Conservation (phyloP, 2,113 vertebrate species). For the Pogonocichla stellata region DNA sequence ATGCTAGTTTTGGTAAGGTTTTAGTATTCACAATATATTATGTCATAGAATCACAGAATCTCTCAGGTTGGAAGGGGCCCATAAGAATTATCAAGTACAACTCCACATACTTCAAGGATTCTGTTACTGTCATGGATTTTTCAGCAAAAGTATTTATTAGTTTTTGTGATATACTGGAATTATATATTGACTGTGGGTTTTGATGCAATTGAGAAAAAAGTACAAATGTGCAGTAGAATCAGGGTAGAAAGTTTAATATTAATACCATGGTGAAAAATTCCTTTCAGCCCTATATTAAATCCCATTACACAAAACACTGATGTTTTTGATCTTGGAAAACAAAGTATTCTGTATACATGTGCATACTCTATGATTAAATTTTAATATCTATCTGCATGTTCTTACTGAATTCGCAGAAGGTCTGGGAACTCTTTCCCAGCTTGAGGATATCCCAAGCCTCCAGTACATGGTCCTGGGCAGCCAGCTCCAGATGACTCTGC, state of each 20-base stretch:
- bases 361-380: not conserved
- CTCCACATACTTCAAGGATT: not conserved
- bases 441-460: not conserved
- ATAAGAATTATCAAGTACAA: not conserved
- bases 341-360: not conserved
- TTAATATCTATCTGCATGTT: not conserved
- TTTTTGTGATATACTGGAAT: not conserved
- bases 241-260: not conserved
- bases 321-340: not conserved
- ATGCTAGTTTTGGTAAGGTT: not conserved
- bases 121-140: not conserved
- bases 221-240: not conserved
- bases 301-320: not conserved
- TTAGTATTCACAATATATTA: not conserved
- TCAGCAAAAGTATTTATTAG: not conserved
- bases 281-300: not conserved
- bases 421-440: not conserved
- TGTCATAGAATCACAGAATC: not conserved
- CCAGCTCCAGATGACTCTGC: accelerated
- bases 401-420: not conserved
- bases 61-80: not conserved
- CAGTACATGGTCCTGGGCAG: not conserved
- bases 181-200: not conserved
- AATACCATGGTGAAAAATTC: accelerated
- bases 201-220: not conserved